A percentile compares a stretch with the other conserved stretches of the same genome.
Evolutionary conservation across 2,888 invertebrate species (phyloP).

Genomic region (Oscheius sp.): DNA sequence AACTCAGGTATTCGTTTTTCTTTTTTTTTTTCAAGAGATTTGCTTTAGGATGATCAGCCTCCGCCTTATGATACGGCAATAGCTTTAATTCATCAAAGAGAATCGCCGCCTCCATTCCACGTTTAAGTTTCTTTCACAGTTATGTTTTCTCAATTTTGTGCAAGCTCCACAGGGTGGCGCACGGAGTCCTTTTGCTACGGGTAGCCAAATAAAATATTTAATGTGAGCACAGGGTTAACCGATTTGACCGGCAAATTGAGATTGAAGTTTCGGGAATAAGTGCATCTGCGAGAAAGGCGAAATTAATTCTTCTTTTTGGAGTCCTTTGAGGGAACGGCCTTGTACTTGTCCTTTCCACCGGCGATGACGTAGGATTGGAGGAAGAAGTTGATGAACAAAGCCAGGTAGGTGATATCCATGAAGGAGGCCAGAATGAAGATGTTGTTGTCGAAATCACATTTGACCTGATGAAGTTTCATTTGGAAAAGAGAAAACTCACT

Average conservation of each 20-base stretch:
- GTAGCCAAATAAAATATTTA: not conserved
- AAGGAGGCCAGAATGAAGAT: constrained; percentile 55
- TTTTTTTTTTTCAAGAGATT: not conserved
- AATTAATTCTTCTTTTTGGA: constrained; percentile 24
- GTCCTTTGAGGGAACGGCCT: constrained; percentile 26
- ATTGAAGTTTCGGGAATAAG: not conserved
- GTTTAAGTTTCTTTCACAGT: not conserved
- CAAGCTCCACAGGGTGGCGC: not conserved
- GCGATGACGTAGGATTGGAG: constrained; percentile 56
- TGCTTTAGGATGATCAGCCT: constrained; percentile 12
- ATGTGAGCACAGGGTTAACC: constrained; percentile 2
- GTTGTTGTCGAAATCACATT: constrained; percentile 53
- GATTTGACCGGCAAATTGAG: not conserved
- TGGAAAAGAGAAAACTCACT: constrained; percentile 29
- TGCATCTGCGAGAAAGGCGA: not conserved
- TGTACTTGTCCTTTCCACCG: constrained; percentile 55
- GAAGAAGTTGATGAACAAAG: constrained; percentile 66
- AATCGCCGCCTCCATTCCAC: constrained; percentile 1
- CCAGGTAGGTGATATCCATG: constrained; percentile 64
- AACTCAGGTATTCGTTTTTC: constrained; percentile 20
- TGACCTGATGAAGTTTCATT: constrained; percentile 36
- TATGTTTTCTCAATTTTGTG: not conserved
- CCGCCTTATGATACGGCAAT: constrained; percentile 18
- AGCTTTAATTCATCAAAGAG: constrained; percentile 8
- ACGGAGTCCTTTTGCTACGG: constrained; percentile 16